These are phyloP conservation scores for Channa argus DNA, from an alignment of 2,113 vertebrate species.

Conservation along the genomic window DNA sequence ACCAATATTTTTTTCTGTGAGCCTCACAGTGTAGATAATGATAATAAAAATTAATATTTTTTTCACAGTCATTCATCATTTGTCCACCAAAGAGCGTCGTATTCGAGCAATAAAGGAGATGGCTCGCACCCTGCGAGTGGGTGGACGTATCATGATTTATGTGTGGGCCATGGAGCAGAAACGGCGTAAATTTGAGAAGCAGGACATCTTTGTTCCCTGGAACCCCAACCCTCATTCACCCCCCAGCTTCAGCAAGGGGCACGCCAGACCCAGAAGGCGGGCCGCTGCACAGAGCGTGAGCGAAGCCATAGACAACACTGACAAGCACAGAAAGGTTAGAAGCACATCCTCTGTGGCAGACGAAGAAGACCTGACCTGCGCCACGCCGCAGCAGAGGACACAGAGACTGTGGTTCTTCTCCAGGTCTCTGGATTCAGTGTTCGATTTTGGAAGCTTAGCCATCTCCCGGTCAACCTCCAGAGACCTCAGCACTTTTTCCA, in stretches of 20 bases:
- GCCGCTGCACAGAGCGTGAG: conserved; percentile 65
- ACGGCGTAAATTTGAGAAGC: conserved; percentile 85
- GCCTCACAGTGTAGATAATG: conserved; percentile 2
- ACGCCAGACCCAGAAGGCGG: conserved; percentile 44
- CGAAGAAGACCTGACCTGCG: conserved; percentile 64
- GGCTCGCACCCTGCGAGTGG: conserved; percentile 82
- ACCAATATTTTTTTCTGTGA: conserved; percentile 17
- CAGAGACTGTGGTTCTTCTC: conserved; percentile 85
- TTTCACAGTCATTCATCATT: conserved; percentile 82
- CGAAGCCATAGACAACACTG: conserved; percentile 61
- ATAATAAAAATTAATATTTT: conserved; percentile 11
- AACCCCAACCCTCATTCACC: conserved; percentile 78
- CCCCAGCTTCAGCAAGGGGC: conserved; percentile 16
- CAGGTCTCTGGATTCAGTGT: conserved; percentile 83
- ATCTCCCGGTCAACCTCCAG: conserved; percentile 72
- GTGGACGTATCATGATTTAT: conserved; percentile 89
- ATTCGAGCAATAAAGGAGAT: conserved; percentile 86
- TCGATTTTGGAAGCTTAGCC: conserved; percentile 75
- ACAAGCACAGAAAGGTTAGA: conserved; percentile 81
- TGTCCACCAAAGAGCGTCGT: conserved; percentile 83
- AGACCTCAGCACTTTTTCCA: conserved; percentile 72
- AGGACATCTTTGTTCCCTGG: conserved; percentile 87
- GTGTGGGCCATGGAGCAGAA: conserved; percentile 91
- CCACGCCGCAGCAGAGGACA: conserved; percentile 70
- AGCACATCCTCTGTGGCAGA: conserved; percentile 78